Percentiles rank a stretch among this genome's conserved stretches.
Conservation (phyloP, 2,113 vertebrate species). For the Neofelis nebulosa region DNA sequence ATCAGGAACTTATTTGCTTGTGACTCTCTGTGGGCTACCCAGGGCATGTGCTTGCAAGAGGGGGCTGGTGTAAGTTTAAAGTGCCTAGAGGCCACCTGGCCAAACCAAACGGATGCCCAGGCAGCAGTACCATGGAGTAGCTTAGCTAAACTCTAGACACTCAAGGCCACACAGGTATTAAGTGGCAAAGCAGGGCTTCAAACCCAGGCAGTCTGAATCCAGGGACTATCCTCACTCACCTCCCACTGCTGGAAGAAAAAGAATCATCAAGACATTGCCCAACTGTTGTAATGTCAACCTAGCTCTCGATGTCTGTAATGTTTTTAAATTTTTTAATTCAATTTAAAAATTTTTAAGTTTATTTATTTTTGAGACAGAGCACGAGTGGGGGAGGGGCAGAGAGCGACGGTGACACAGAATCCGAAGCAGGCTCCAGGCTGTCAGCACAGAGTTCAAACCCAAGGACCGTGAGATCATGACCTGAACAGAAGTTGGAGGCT, state of each 20-base stretch:
- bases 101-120: neutral
- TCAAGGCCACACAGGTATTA: neutral
- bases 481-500: too few relatives aligned
- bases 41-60: neutral
- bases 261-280: neutral
- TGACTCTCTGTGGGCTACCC: neutral
- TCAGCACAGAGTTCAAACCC: too few relatives aligned
- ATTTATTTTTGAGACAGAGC: too few relatives aligned
- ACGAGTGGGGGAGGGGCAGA: too few relatives aligned
- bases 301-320: neutral
- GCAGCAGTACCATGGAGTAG: neutral
- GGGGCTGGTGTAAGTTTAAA: neutral
- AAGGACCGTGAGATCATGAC: too few relatives aligned
- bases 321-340: neutral
- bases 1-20: neutral
- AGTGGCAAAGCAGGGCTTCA: constrained; percentile 14
- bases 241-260: neutral
- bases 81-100: neutral
- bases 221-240: neutral
- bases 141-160: neutral
- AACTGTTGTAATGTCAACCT: constrained; percentile 9
- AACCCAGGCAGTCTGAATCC: neutral
- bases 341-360: too few relatives aligned
- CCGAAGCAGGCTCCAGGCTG: too few relatives aligned
- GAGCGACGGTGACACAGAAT: too few relatives aligned